Evolutionary conservation across 2,113 vertebrate species (phyloP).

Genomic region (Platysteira castanea): DNA sequence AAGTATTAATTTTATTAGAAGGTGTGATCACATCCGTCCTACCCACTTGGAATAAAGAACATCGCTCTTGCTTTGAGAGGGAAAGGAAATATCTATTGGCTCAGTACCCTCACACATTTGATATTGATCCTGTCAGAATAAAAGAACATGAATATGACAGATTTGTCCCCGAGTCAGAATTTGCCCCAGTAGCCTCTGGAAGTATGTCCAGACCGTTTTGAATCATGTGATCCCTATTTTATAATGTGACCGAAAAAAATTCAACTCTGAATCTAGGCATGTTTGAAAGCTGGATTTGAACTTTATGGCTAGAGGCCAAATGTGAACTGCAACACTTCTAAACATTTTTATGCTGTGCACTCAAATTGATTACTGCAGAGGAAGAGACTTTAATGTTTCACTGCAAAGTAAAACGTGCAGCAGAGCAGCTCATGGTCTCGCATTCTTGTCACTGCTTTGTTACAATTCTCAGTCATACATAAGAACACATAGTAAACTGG

Average conservation of each 20-base stretch:
- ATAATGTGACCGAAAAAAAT: not conserved
- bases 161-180: not conserved
- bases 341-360: not conserved
- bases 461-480: not conserved
- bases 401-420: not conserved
- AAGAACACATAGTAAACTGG: not conserved
- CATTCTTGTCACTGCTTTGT: not conserved
- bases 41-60: not conserved
- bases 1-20: not conserved
- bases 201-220: not conserved
- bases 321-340: not conserved
- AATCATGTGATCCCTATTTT: not conserved
- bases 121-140: not conserved
- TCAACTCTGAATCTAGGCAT: not conserved
- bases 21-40: not conserved
- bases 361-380: not conserved
- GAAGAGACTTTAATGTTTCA: not conserved
- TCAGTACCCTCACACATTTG: not conserved
- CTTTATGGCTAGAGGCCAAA: constrained; percentile 4
- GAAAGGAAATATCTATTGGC: not conserved
- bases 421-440: not conserved
- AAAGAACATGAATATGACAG: not conserved
- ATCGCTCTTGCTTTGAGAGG: not conserved
- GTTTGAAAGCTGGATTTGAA: not conserved
- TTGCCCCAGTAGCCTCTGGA: not conserved